phyloP scores from a whole-genome alignment of 2,113 vertebrate genomes.

The Dipodomys stephensi region DNA sequence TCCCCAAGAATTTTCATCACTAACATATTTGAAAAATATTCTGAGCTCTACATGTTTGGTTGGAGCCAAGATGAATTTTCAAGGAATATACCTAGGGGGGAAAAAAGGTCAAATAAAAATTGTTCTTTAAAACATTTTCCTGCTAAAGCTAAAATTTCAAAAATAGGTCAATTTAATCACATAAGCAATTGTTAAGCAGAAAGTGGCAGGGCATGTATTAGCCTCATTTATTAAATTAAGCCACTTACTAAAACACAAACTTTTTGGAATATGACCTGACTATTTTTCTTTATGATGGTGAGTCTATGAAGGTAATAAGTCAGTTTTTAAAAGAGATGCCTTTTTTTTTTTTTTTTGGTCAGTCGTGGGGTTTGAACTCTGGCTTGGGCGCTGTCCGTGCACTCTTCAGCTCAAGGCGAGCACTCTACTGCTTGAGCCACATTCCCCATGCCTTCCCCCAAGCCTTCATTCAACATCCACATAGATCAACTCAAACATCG shows the following conservation, averaged over 20 bases:
- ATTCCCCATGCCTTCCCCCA: background rate
- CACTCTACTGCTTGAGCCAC: background rate
- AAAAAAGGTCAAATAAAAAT: background rate
- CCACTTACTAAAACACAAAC: constrained; percentile 37
- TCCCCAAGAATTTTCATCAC: constrained; percentile 27
- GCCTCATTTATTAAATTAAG: constrained; percentile 58
- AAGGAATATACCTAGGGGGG: background rate
- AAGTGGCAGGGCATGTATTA: constrained; percentile 47
- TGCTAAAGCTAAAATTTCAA: constrained; percentile 47
- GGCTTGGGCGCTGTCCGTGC: no score
- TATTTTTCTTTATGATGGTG: constrained; percentile 53
- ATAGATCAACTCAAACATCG: constrained; percentile 60
- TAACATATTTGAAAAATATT: constrained; percentile 56
- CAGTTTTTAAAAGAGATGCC: constrained; percentile 52
- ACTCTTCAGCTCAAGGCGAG: no score
- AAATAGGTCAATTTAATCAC: constrained; percentile 44
- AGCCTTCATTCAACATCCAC: constrained; percentile 45
- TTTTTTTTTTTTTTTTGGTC: background rate
- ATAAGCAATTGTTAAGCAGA: constrained; percentile 46
- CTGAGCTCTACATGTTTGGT: constrained; percentile 15
- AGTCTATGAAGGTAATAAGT: constrained; percentile 53
- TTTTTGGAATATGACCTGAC: constrained; percentile 39
- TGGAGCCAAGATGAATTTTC: constrained; percentile 50
- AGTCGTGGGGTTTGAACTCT: no score
- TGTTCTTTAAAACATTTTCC: constrained; percentile 23